phyloP scores from a whole-genome alignment of 2,888 invertebrate genomes.

The Bellardia bayeri region DNA sequence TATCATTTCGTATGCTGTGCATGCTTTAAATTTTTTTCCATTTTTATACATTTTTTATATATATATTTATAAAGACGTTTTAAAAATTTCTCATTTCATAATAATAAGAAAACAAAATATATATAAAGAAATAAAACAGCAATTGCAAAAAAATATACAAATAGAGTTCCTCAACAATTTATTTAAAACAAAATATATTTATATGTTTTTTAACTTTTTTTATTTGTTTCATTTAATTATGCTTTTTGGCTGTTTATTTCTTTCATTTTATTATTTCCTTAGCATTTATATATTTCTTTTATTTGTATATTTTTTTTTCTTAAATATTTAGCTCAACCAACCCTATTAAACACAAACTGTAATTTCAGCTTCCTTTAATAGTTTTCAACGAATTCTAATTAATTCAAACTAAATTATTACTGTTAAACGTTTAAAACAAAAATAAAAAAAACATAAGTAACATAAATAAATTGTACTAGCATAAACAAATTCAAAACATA shows the following conservation, averaged over 20 bases:
- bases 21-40: conserved; percentile 55
- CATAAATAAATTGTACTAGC: conserved; percentile 46
- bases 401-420: conserved; percentile 71
- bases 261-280: not conserved
- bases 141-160: conserved; percentile 55
- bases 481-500: conserved; percentile 26
- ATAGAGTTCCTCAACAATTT: conserved; percentile 67
- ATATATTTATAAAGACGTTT: conserved; percentile 26
- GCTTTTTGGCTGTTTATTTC: conserved; percentile 20
- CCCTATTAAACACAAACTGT: conserved; percentile 62
- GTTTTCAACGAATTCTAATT: conserved; percentile 46
- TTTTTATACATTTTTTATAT: conserved; percentile 46
- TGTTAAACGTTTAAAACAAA: conserved; percentile 33
- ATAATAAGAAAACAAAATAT: conserved; percentile 53
- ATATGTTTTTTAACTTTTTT: conserved; percentile 36
- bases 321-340: conserved; percentile 38
- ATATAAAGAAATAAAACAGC: conserved; percentile 36
- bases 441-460: conserved; percentile 16
- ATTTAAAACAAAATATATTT: conserved; percentile 18
- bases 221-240: conserved; percentile 44
- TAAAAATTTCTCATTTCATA: conserved; percentile 41
- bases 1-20: conserved; percentile 71
- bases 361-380: conserved; percentile 68
- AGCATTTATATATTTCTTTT: conserved; percentile 51
- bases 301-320: conserved; percentile 45